Evolutionary conservation across 2,113 vertebrate species (phyloP).

Genomic region (Malurus melanocephalus): DNA sequence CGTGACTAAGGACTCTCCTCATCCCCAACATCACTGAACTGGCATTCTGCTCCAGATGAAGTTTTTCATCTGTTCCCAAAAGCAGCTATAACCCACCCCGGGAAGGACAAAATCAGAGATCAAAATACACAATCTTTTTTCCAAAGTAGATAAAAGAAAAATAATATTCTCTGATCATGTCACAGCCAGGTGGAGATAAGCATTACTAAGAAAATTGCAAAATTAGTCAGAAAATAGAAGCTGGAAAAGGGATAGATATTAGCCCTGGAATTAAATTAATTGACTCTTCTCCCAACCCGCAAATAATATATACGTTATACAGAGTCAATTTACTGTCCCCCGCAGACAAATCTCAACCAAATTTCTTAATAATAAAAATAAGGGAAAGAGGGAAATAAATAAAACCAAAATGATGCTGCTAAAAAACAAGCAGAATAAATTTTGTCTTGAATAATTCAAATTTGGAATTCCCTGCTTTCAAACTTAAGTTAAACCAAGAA

Average conservation of each 20-base stretch:
- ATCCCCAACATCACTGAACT: rapidly evolving
- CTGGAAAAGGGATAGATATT: background rate
- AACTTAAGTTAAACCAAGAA: background rate
- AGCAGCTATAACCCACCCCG: background rate
- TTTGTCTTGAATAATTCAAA: background rate
- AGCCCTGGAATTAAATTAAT: background rate
- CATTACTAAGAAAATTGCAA: background rate
- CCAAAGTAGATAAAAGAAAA: constrained; percentile 20
- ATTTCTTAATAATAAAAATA: background rate
- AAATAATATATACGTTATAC: background rate
- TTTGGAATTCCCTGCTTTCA: background rate
- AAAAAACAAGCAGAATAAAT: background rate
- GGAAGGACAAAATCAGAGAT: background rate
- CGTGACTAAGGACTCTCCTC: background rate
- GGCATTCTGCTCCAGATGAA: background rate
- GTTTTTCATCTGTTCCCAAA: background rate
- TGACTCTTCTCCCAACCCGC: background rate
- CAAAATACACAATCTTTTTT: background rate
- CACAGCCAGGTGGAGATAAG: background rate
- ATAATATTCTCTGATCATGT: background rate
- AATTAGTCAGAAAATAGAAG: constrained; percentile 3
- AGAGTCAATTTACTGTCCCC: constrained; percentile 5
- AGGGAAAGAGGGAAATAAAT: background rate
- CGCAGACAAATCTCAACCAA: background rate
- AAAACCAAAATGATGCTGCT: background rate